Conservation (phyloP, 2,113 vertebrate genomes). For the Strix uralensis region DNA sequence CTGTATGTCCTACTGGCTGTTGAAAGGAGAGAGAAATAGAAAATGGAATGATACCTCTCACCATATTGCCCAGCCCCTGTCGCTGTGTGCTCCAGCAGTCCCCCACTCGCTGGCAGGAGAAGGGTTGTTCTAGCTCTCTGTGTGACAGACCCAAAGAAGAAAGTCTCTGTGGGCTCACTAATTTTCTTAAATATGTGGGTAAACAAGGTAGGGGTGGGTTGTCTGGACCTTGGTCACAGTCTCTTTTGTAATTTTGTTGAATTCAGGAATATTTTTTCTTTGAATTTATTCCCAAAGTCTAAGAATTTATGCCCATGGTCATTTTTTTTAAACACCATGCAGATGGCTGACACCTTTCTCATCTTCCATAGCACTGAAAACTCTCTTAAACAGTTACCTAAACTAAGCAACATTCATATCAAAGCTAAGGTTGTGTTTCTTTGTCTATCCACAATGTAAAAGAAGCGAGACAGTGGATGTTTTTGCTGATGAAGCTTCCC, state of each 20-base stretch:
- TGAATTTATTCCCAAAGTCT: background rate
- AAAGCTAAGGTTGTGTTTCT: slow-evolving; percentile 63
- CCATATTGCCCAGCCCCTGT: background rate
- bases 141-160: background rate
- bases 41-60: background rate
- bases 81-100: background rate
- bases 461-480: slow-evolving; percentile 74
- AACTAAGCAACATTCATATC: background rate
- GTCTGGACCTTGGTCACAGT: background rate
- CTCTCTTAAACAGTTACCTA: background rate
- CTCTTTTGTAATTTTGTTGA: background rate
- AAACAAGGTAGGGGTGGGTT: background rate
- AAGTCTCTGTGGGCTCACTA: background rate
- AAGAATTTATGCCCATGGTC: background rate
- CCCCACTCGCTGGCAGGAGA: background rate
- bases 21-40: background rate
- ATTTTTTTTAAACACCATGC: background rate
- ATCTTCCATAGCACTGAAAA: background rate
- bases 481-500: slow-evolving; percentile 67
- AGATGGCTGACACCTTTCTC: background rate
- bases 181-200: background rate
- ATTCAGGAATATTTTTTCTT: background rate
- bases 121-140: background rate
- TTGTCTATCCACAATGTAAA: slow-evolving; percentile 52
- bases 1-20: background rate